Evolutionary conservation across 2,113 vertebrate species (phyloP).

Genomic region (Polypterus bichir): DNA sequence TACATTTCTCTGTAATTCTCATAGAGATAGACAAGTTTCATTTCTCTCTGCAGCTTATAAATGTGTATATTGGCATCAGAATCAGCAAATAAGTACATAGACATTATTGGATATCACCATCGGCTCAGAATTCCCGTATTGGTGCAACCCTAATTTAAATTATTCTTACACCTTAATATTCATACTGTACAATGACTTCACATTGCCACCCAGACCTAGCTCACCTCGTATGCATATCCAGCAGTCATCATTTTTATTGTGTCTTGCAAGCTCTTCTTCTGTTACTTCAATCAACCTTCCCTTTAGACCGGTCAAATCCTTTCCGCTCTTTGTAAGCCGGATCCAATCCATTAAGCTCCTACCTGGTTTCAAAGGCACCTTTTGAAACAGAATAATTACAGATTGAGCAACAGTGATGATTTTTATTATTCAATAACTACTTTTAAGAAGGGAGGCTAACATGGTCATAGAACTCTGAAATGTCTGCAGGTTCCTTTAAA

Average conservation of each 20-base stretch:
- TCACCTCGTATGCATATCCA: conserved; percentile 94
- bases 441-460: too few relatives aligned
- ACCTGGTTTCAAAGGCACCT: conserved; percentile 88
- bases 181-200: too few relatives aligned
- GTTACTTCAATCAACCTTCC: conserved; percentile 81
- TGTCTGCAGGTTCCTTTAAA: neutral
- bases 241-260: conserved; percentile 77
- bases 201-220: conserved; percentile 8
- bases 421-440: too few relatives aligned
- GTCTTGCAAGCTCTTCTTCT: conserved; percentile 75
- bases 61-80: too few relatives aligned
- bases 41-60: too few relatives aligned
- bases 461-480: neutral
- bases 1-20: too few relatives aligned
- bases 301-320: conserved; percentile 75
- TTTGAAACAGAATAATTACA: conserved; percentile 10
- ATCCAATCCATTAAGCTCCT: conserved; percentile 98
- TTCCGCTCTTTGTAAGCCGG: conserved; percentile 77
- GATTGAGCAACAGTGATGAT: neutral
- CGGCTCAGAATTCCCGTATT: too few relatives aligned
- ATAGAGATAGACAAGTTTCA: too few relatives aligned
- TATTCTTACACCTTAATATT: too few relatives aligned
- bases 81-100: too few relatives aligned
- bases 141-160: too few relatives aligned
- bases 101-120: too few relatives aligned